Base-by-base conservation (phyloP, 23 tunicate genomes). In the Diplosoma virens region DNA sequence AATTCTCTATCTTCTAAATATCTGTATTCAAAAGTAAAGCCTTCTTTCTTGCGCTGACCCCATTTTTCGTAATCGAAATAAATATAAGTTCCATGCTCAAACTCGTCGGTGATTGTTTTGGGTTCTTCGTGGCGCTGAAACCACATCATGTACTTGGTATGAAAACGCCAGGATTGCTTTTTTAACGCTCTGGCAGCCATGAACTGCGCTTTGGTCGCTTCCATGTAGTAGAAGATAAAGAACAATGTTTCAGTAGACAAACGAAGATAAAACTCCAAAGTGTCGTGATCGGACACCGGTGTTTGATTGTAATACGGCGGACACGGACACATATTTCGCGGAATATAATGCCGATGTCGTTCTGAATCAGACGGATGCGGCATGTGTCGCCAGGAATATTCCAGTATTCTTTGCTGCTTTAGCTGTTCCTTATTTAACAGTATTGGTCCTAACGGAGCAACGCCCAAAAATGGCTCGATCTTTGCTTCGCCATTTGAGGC, bases 61-160 rank as follows among this genome's bases (percentile, higher is more conserved):
- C 99, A 95, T 45, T 86, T 91, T 37, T 95, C 99, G 65, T 95
- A 95, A 80, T 95, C 99, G 74, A 95, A 95, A 65, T 95, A 95
- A 28, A 95, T 95, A 76, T 95, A 95, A 53, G 99, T 85, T 27
- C 99, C 99, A 76, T 89, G 96, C 67, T 95, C 99, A 59, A 75
- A 95, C 76, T 95, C 99, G 58, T 95, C 99, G 23, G 95, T 95
- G 55, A 95, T 95, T 23, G 96, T 89, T 47, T 95, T 95, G 22
- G 99, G 99, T 56, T 95, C 99, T 46, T 95, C 99, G 74, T 95
- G 96, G 47, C 99, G 81, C 58, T 95, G 99, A 72, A 95, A 95
- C 99, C 99, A 95, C 99, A 95, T 95, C 96, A 95, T 89, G 79
- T 95, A 95, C 89, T 95, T 89, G 36, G 99, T 95, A 58, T 95